These are phyloP conservation scores for Tapera naevia DNA, from an alignment of 2,797 vertebrate genomes.

Conservation along the genomic window DNA sequence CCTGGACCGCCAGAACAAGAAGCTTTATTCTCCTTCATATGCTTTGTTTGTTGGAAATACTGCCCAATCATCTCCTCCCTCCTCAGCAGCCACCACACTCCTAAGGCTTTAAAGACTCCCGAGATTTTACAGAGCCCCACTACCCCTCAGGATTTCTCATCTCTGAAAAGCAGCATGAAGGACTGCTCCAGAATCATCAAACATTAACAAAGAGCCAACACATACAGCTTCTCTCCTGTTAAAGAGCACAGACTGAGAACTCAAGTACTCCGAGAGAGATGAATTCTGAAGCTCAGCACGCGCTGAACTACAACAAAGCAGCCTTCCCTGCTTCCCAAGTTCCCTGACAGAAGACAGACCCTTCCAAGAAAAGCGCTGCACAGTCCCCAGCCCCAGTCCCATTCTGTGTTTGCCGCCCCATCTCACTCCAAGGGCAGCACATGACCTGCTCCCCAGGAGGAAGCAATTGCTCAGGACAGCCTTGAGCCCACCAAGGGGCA, in stretches of 20 bases:
- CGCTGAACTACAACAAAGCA: not conserved
- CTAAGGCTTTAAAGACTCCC: not conserved
- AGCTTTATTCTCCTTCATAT: not conserved
- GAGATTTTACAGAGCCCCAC: not conserved
- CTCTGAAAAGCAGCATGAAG: not conserved
- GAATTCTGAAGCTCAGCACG: not conserved
- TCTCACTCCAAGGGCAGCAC: no score
- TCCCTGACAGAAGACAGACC: not conserved
- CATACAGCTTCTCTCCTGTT: not conserved
- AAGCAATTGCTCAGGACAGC: not conserved
- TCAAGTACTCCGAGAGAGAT: not conserved
- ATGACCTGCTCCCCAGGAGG: accelerated
- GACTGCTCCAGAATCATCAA: not conserved
- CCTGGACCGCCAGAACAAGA: not conserved
- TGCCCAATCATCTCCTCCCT: not conserved
- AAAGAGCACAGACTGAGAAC: not conserved
- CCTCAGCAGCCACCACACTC: not conserved
- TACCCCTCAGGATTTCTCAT: not conserved
- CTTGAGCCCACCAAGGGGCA: accelerated
- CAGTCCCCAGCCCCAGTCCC: no score
- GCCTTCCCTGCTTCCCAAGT: not conserved
- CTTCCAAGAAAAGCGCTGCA: not conserved
- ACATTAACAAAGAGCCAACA: not conserved
- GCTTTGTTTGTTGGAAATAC: not conserved
- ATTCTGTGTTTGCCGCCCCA: no score